Percentiles rank a stretch among this genome's conserved stretches.
Evolutionary conservation across 2,888 invertebrate genomes (phyloP).

Genomic region (Nudaria mundana): DNA sequence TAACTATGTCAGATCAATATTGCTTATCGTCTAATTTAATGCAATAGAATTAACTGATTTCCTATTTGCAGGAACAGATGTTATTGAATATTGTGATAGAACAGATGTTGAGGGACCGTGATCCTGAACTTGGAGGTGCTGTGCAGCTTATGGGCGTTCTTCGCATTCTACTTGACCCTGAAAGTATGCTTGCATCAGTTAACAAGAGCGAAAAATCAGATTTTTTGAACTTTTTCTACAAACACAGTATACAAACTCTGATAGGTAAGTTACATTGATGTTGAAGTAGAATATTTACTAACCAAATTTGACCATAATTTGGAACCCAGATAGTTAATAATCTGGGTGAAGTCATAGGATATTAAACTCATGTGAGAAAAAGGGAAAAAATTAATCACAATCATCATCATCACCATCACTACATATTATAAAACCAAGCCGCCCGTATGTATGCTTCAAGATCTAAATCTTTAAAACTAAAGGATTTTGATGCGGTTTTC

Average conservation of each 20-base stretch:
- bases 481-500: too few relatives aligned
- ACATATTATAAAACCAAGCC: too few relatives aligned
- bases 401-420: too few relatives aligned
- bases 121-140: slow-evolving; percentile 98
- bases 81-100: slow-evolving; percentile 98
- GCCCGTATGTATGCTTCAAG: too few relatives aligned
- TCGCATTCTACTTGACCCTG: slow-evolving; percentile 96
- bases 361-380: too few relatives aligned
- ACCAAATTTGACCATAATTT: too few relatives aligned
- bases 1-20: not conserved
- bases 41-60: not conserved
- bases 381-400: too few relatives aligned
- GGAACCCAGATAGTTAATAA: too few relatives aligned
- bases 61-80: slow-evolving; percentile 90
- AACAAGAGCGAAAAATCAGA: slow-evolving; percentile 99
- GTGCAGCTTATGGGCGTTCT: slow-evolving; percentile 98
- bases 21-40: not conserved
- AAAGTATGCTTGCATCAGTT: slow-evolving; percentile 96
- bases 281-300: not conserved
- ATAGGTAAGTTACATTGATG: slow-evolving; percentile 84
- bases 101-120: slow-evolving; percentile 98
- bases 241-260: slow-evolving; percentile 97
- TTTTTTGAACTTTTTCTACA: slow-evolving; percentile 99
- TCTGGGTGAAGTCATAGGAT: too few relatives aligned
- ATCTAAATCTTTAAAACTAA: too few relatives aligned